phyloP scores from a whole-genome alignment of 2,797 vertebrate species.

The Spinibarbus caldwelli region DNA sequence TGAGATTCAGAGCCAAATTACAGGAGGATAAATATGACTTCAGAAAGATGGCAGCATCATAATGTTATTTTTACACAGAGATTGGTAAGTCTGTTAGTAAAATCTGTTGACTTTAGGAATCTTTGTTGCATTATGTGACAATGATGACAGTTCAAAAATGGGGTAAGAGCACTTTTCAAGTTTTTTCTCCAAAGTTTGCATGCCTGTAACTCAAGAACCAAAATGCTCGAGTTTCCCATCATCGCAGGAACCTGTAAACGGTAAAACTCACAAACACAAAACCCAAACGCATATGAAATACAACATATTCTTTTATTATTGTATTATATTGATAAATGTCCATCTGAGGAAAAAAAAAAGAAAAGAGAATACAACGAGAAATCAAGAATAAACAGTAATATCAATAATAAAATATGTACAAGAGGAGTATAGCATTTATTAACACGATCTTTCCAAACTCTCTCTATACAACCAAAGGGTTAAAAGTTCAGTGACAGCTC shows the following conservation, averaged over 20 bases:
- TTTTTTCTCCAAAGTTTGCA: too few species aligned
- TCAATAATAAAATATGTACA: constrained; percentile 65
- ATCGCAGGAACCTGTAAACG: not conserved
- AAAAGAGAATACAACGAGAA: constrained; percentile 69
- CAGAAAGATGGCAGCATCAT: too few species aligned
- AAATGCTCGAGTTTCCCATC: not conserved
- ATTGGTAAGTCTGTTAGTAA: fast-evolving
- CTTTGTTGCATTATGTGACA: too few species aligned
- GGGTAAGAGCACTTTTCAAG: too few species aligned
- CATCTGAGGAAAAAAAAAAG: constrained; percentile 60
- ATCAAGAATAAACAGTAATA: constrained; percentile 66
- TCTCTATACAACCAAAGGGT: constrained; percentile 67
- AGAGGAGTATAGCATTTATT: constrained; percentile 62
- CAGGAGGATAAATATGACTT: too few species aligned
- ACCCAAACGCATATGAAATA: constrained; percentile 57
- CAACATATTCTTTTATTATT: constrained; percentile 73
- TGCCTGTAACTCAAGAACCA: too few species aligned
- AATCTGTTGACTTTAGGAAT: too few species aligned
- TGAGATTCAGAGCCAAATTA: too few species aligned
- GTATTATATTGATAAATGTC: constrained; percentile 71
- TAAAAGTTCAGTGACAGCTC: constrained; percentile 59
- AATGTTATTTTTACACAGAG: too few species aligned
- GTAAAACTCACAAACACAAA: not conserved
- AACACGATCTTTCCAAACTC: constrained; percentile 62
- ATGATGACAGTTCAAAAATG: too few species aligned